These are phyloP conservation scores for Cottoperca gobio DNA, from an alignment of 2,797 vertebrate genomes.

Conservation along the genomic window DNA sequence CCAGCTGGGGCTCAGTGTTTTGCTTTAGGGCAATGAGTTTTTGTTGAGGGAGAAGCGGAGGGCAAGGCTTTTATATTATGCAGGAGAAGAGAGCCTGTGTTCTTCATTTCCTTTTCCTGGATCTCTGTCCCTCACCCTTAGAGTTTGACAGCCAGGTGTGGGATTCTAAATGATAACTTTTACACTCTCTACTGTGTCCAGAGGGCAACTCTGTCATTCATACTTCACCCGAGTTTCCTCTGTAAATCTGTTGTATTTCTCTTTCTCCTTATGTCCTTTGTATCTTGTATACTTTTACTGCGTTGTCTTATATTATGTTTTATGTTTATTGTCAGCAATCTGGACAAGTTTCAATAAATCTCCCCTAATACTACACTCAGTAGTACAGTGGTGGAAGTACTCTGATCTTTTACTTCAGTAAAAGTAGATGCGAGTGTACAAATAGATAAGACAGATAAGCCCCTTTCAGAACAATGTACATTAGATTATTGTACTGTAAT, in stretches of 20 bases:
- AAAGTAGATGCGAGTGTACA: too few relatives aligned
- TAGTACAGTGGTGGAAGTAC: background rate
- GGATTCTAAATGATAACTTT: slow-evolving; percentile 12
- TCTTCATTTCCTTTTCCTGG: slow-evolving; percentile 32
- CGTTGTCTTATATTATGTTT: too few relatives aligned
- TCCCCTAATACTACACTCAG: background rate
- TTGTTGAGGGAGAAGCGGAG: slow-evolving; percentile 21
- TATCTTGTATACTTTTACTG: background rate
- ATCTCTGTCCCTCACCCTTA: slow-evolving; percentile 13
- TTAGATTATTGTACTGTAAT: background rate
- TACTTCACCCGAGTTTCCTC: background rate
- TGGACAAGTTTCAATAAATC: background rate
- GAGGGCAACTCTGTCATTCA: background rate
- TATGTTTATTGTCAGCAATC: background rate
- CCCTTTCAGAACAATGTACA: background rate
- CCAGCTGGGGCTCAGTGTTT: slow-evolving; percentile 13
- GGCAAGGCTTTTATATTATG: background rate
- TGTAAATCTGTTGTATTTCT: background rate
- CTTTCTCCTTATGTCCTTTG: background rate
- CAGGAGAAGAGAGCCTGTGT: slow-evolving; percentile 5
- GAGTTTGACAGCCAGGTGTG: slow-evolving; percentile 3
- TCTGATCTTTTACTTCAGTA: background rate
- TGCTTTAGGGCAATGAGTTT: slow-evolving; percentile 34
- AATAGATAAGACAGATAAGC: too few relatives aligned
- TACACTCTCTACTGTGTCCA: background rate